These are phyloP conservation scores for Diarsia mendica DNA, from an alignment of 2,888 invertebrate species.

Conservation along the genomic window DNA sequence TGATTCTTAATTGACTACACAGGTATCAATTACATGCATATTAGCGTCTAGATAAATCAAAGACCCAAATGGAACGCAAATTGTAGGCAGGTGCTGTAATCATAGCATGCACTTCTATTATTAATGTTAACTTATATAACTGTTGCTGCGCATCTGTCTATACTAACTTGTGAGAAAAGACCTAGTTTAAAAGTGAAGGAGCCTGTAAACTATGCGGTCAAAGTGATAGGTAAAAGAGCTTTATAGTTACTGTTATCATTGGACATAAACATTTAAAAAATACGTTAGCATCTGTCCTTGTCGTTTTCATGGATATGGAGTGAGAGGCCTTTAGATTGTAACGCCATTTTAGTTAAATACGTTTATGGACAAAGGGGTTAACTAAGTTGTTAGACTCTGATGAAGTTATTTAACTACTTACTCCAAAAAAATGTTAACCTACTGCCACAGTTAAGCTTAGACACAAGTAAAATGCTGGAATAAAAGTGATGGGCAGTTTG, in stretches of 20 bases:
- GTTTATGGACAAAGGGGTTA: not conserved
- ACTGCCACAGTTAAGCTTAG: not conserved
- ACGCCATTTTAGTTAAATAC: not conserved
- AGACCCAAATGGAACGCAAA: slow-evolving; percentile 38
- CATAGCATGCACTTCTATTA: slow-evolving; percentile 18
- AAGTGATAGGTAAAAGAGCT: not conserved
- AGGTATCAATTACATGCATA: slow-evolving; percentile 40
- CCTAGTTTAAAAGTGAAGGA: not conserved
- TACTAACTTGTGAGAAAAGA: slow-evolving; percentile 3
- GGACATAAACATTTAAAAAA: not conserved
- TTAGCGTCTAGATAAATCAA: slow-evolving; percentile 30
- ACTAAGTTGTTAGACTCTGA: not conserved
- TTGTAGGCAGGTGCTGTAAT: slow-evolving; percentile 45
- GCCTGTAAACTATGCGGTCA: not conserved
- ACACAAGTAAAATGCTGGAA: not conserved
- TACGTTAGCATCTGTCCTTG: not conserved
- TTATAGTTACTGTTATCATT: slow-evolving; percentile 1
- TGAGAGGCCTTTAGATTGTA: not conserved
- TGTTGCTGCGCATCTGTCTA: slow-evolving; percentile 3
- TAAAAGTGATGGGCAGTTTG: not conserved
- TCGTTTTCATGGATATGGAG: not conserved
- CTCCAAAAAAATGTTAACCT: not conserved
- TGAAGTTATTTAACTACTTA: not conserved
- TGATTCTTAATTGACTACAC: slow-evolving; percentile 30
- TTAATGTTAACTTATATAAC: slow-evolving; percentile 45